These are phyloP conservation scores for Episyrphus balteatus DNA, from an alignment of 1,140 invertebrate species.

Conservation along the genomic window DNA sequence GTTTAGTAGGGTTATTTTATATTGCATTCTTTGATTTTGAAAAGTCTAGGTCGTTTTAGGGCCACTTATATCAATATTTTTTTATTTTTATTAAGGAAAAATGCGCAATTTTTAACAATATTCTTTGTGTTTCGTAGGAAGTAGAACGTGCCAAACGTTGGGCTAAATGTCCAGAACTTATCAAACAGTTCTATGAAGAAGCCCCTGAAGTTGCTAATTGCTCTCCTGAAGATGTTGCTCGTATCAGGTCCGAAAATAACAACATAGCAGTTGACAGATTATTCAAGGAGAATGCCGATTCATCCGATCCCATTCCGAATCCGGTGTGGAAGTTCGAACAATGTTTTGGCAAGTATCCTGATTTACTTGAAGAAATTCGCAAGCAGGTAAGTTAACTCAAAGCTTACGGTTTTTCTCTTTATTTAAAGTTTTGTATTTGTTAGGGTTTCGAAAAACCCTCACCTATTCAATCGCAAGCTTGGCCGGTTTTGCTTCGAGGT, in stretches of 20 bases:
- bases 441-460: slow-evolving; percentile 68
- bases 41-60: no score
- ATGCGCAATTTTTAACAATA: no score
- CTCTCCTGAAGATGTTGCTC: slow-evolving; percentile 45
- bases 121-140: slow-evolving; percentile 36
- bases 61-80: no score
- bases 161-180: slow-evolving; percentile 51
- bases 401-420: neutral
- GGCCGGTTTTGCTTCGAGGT: slow-evolving; percentile 77
- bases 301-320: slow-evolving; percentile 56
- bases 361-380: slow-evolving; percentile 69
- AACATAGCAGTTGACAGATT: slow-evolving; percentile 55
- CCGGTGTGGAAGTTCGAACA: slow-evolving; percentile 75
- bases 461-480: slow-evolving; percentile 83
- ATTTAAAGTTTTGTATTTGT: neutral
- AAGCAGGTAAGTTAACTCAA: slow-evolving; percentile 42
- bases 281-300: slow-evolving; percentile 36
- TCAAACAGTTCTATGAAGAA: slow-evolving; percentile 80
- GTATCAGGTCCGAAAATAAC: slow-evolving; percentile 52
- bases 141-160: slow-evolving; percentile 44
- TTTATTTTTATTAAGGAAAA: no score
- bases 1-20: no score
- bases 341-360: slow-evolving; percentile 70
- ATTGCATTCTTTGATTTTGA: no score
- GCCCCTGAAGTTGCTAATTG: slow-evolving; percentile 56